Evolutionary conservation across 2,113 vertebrate genomes (phyloP).

Genomic region (Nannobrachium achirus): DNA sequence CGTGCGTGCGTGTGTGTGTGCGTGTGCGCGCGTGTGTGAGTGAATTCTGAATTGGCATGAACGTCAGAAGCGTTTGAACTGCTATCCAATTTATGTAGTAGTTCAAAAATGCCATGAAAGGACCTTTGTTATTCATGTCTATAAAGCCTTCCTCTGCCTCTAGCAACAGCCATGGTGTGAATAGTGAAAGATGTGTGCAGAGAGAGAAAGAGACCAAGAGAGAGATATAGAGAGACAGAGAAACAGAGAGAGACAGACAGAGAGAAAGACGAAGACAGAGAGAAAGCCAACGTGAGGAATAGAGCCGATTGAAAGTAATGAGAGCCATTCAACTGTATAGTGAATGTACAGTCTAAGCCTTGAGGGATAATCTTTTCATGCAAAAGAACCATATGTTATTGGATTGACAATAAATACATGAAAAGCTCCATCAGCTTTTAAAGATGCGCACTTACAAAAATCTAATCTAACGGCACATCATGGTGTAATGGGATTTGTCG

Average conservation of each 20-base stretch:
- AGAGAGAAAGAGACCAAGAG: neutral
- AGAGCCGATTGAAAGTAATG: neutral
- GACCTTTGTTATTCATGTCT: too few relatives aligned
- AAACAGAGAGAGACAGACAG: neutral
- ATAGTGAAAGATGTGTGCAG: neutral
- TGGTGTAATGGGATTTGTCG: neutral
- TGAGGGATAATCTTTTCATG: neutral
- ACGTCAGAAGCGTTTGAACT: slow-evolving; percentile 4
- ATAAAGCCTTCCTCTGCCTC: neutral
- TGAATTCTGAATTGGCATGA: neutral
- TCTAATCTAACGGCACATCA: neutral
- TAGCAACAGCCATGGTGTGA: neutral
- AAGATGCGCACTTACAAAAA: neutral
- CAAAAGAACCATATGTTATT: neutral
- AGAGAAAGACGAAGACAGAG: neutral
- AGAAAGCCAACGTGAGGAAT: neutral
- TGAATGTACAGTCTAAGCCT: neutral
- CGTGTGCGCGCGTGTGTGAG: too few relatives aligned
- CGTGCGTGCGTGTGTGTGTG: too few relatives aligned
- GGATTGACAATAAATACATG: neutral
- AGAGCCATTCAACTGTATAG: neutral
- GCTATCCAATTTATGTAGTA: slow-evolving; percentile 1
- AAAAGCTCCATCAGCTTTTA: neutral
- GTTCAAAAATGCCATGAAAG: neutral
- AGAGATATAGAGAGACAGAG: neutral